Conservation (phyloP, 2,113 vertebrate genomes). For the Heliornis fulica region DNA sequence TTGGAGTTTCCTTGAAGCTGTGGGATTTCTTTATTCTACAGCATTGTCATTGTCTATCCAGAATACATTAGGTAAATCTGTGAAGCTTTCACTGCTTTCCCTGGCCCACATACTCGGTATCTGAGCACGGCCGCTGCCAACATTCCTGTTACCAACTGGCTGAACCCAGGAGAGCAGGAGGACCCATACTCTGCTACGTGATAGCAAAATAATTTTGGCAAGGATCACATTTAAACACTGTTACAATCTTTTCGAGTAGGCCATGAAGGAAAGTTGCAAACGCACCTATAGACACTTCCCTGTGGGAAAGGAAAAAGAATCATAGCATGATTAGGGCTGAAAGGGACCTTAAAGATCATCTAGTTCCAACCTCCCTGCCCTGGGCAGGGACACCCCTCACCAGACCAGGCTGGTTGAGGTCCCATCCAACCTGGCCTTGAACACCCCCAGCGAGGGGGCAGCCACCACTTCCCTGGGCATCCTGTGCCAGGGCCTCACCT, state of each 20-base stretch:
- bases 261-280: not conserved
- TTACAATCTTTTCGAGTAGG: not conserved
- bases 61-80: not conserved
- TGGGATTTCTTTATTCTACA: not conserved
- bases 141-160: not conserved
- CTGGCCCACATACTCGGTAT: not conserved
- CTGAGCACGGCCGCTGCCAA: not conserved
- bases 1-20: not conserved
- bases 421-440: too few relatives aligned
- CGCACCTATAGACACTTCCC: not conserved
- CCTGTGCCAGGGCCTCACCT: too few relatives aligned
- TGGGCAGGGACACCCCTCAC: too few relatives aligned
- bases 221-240: not conserved
- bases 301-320: rapidly evolving
- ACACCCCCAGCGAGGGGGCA: too few relatives aligned
- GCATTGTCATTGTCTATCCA: not conserved
- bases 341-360: too few relatives aligned
- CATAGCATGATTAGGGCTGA: too few relatives aligned
- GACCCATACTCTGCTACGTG: not conserved
- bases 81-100: not conserved
- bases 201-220: not conserved
- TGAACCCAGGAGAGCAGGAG: not conserved
- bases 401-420: too few relatives aligned
- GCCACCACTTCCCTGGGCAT: too few relatives aligned
- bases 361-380: too few relatives aligned